These are phyloP conservation scores for Salpingus planirostris DNA, from an alignment of 2,888 invertebrate species.

Conservation along the genomic window DNA sequence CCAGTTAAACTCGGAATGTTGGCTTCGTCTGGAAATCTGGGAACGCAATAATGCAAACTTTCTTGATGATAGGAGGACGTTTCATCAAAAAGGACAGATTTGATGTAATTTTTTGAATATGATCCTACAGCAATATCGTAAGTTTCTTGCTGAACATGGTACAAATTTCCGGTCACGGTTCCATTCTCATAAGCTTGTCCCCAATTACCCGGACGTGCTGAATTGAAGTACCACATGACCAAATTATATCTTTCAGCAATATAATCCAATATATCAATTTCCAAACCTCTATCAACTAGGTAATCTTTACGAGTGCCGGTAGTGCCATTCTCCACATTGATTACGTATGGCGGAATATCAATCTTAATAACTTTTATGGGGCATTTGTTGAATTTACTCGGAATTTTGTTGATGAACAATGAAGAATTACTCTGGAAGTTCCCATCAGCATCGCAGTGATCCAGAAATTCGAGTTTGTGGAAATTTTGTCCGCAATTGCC, in stretches of 20 bases:
- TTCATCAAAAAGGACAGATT: too few species aligned
- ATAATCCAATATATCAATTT: constrained; percentile 2
- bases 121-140: constrained; percentile 3
- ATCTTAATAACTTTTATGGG: not conserved
- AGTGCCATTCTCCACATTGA: constrained; percentile 1
- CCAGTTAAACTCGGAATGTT: too few species aligned
- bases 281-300: not conserved
- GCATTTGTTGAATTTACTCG: constrained; percentile 2
- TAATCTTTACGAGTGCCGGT: not conserved
- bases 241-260: constrained; percentile 3
- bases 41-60: too few species aligned
- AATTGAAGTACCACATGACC: not conserved
- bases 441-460: constrained; percentile 3
- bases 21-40: too few species aligned
- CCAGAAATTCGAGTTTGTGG: not conserved
- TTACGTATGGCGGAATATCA: constrained; percentile 4
- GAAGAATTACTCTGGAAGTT: not conserved
- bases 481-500: not conserved
- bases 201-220: not conserved
- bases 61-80: too few species aligned
- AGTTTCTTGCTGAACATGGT: not conserved
- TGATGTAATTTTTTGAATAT: too few species aligned
- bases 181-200: constrained; percentile 3
- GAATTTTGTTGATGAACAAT: constrained; percentile 1
- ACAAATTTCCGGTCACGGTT: constrained; percentile 4